These are phyloP conservation scores for Pelobates fuscus DNA, from an alignment of 2,113 vertebrate genomes.

Conservation along the genomic window DNA sequence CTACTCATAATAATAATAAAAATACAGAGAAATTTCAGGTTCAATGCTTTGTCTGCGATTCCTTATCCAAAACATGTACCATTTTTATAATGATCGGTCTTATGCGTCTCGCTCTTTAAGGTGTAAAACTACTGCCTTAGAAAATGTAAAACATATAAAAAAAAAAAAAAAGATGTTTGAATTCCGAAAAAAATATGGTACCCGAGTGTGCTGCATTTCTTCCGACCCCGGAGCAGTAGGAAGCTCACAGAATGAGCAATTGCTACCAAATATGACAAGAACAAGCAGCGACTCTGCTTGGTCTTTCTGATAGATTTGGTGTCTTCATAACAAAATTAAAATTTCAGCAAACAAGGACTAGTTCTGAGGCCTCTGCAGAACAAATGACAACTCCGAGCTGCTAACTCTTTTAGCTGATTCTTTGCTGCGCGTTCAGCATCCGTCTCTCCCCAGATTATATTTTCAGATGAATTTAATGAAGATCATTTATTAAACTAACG, in stretches of 20 bases:
- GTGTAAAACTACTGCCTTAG: too few relatives aligned
- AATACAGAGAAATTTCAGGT: too few relatives aligned
- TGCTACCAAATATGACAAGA: conserved; percentile 47
- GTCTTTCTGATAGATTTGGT: conserved; percentile 61
- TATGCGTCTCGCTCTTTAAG: too few relatives aligned
- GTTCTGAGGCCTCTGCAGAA: conserved; percentile 57
- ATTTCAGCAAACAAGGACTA: conserved; percentile 66
- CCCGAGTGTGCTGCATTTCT: background rate
- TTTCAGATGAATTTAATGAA: conserved; percentile 74
- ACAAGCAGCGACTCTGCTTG: conserved; percentile 53
- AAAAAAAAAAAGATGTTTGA: background rate
- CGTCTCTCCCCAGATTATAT: conserved; percentile 69
- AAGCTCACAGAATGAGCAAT: conserved; percentile 10
- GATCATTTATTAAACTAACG: conserved; percentile 72
- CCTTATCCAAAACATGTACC: too few relatives aligned
- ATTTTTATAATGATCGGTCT: too few relatives aligned
- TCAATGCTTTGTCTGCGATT: too few relatives aligned
- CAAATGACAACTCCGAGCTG: conserved; percentile 68
- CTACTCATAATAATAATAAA: too few relatives aligned
- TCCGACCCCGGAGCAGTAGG: background rate
- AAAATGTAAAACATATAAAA: background rate
- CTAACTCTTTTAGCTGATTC: conserved; percentile 69
- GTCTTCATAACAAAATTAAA: conserved; percentile 68
- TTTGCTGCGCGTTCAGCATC: conserved; percentile 62
- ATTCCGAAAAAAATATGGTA: background rate